Conservation (phyloP, 2,888 invertebrate species). For the Aporophyla lueneburgensis region DNA sequence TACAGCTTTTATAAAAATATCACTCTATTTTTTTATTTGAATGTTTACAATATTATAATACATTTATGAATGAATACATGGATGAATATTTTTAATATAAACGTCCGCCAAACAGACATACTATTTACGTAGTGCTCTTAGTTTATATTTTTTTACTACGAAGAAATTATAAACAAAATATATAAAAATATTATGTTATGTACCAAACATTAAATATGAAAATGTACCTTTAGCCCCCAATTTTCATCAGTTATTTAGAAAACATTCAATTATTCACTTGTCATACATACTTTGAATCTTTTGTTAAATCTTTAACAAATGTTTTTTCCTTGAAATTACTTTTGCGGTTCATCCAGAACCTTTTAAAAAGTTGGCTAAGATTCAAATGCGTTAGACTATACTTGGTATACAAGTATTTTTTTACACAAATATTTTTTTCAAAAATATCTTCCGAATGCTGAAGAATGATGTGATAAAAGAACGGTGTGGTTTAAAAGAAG, state of each 20-base stretch:
- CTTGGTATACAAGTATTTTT: no score
- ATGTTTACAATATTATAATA: no score
- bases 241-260: neutral
- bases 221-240: neutral
- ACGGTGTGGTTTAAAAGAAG: no score
- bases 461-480: no score
- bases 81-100: neutral
- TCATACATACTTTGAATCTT: neutral
- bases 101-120: neutral
- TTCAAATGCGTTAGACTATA: neutral
- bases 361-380: neutral
- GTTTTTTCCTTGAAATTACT: neutral
- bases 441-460: neutral
- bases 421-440: neutral
- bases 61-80: no score
- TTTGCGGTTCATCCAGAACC: neutral
- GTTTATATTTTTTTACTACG: neutral
- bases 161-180: neutral
- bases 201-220: neutral
- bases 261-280: neutral
- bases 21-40: neutral
- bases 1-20: neutral
- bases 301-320: neutral
- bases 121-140: neutral
- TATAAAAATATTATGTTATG: no score